Evolutionary conservation across 2,888 invertebrate species (phyloP), one percentile per base, ranked within the genome.

Genomic region (Galerucella nymphaeae): DNA sequence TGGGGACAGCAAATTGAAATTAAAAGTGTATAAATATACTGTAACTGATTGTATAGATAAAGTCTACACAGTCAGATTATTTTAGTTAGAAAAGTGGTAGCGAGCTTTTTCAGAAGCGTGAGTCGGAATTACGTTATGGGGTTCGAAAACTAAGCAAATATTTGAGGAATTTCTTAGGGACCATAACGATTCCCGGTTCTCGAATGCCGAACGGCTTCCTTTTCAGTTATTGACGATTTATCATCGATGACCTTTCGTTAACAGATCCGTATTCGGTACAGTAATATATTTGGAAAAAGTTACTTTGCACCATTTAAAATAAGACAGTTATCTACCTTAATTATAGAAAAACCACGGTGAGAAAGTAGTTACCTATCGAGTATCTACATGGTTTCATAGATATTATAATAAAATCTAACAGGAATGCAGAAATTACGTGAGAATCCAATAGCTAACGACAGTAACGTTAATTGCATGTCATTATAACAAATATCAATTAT

Each of bases 111-210:
- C 72, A 70, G 23, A 70, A 76, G 30, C 30, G 75, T 74, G 75
- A 77, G 77, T 76, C 78, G 76, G 80, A 81, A 81, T 82, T 81
- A 79, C 80, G 78, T 78, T 77, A 78, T 78, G 78, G 79, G 30
- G 77, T 76, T 78, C 70, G 78, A 79, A 81, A 79, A 79, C 79
- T 80, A 68, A 73, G 77, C 79, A 82, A 82, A 82, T 82, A 82
- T 82, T 82, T 82, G 77, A 75, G 71, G 79, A 81, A 81, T 79
- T 76, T 80, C 78, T 78, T 78, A 79, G 67, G 74, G 71, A 74
- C 74, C 76, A 71, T 75, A 75, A 67, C 73, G 73, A 73, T 77
- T 76, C 74, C 75, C 74, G 72, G 55, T 73, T 8, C 63, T 30
- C 23, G 63, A 58, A 70, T 71, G 58, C 74, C 71, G 64, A 8